phyloP scores from a whole-genome alignment of 2,888 invertebrate species.

The Heliconius aoede region DNA sequence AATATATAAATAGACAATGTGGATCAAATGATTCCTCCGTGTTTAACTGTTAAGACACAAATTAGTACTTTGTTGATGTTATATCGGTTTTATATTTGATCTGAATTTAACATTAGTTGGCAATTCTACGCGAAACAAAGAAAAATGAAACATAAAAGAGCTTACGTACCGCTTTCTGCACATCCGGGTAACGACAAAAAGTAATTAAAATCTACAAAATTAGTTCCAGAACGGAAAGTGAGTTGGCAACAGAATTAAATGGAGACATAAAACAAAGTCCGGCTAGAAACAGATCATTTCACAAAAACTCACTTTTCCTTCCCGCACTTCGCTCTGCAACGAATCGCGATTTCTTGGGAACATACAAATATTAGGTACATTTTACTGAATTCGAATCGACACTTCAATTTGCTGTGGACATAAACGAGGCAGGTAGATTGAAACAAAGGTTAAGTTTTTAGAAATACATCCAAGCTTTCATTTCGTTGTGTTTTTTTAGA shows the following conservation, averaged over 20 bases:
- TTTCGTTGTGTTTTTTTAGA: no score
- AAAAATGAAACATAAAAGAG: no score
- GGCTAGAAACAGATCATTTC: slow-evolving; percentile 20
- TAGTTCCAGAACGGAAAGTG: background rate
- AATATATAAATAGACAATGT: background rate
- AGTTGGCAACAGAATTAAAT: background rate
- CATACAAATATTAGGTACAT: slow-evolving; percentile 46
- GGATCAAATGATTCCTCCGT: no score
- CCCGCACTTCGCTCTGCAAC: slow-evolving; percentile 37
- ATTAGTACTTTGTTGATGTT: no score
- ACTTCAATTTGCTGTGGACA: slow-evolving; percentile 36
- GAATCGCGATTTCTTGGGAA: slow-evolving; percentile 69
- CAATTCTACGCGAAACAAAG: no score
- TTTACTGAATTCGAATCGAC: slow-evolving; percentile 42
- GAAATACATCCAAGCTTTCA: no score
- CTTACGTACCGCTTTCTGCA: no score
- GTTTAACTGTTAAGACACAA: no score
- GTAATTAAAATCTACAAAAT: background rate
- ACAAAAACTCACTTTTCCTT: slow-evolving; percentile 19
- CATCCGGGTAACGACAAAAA: background rate
- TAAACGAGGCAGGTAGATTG: slow-evolving; percentile 5
- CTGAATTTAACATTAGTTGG: no score
- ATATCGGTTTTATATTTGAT: no score
- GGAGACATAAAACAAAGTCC: slow-evolving; percentile 22
- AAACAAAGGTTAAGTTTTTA: no score